Evolutionary conservation across 2,888 invertebrate species (phyloP).

Genomic region (Amaurobius ferox): DNA sequence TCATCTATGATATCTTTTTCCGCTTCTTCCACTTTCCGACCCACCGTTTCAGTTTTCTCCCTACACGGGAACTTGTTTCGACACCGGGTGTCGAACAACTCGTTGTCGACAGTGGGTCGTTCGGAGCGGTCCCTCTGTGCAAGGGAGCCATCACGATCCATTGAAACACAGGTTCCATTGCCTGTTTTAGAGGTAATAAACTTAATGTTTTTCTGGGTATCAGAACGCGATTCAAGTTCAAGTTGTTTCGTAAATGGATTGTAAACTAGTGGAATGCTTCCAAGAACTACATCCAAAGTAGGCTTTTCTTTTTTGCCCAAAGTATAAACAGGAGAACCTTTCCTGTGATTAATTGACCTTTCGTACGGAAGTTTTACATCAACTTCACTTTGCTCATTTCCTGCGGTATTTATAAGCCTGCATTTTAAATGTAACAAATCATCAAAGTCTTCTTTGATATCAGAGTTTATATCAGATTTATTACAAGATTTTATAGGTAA

Average conservation of each 20-base stretch:
- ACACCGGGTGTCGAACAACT: constrained; percentile 17
- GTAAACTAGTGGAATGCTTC: constrained; percentile 86
- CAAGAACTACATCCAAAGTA: constrained; percentile 83
- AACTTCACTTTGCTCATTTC: constrained; percentile 65
- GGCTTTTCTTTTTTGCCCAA: constrained; percentile 64
- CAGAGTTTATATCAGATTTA: constrained; percentile 18
- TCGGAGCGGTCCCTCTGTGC: constrained; percentile 49
- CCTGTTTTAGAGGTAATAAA: constrained; percentile 26
- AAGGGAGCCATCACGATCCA: constrained; percentile 69
- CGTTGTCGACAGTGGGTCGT: constrained; percentile 25
- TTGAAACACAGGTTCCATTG: constrained; percentile 70
- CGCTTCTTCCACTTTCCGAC: constrained; percentile 54
- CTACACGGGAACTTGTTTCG: constrained; percentile 24
- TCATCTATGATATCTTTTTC: constrained; percentile 51
- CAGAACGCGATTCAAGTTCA: constrained; percentile 59
- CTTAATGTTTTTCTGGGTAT: constrained; percentile 37
- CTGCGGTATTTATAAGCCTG: constrained; percentile 72
- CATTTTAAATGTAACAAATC: constrained; percentile 65
- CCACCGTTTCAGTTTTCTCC: constrained; percentile 56
- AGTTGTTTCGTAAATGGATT: constrained; percentile 85
- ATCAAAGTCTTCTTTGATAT: constrained; percentile 58
- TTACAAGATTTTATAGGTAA: constrained; percentile 28
- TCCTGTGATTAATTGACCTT: constrained; percentile 29
- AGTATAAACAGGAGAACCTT: constrained; percentile 55
- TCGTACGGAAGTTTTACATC: constrained; percentile 60